phyloP scores from a whole-genome alignment of 2,113 vertebrate species.

The Leptosomus discolor region DNA sequence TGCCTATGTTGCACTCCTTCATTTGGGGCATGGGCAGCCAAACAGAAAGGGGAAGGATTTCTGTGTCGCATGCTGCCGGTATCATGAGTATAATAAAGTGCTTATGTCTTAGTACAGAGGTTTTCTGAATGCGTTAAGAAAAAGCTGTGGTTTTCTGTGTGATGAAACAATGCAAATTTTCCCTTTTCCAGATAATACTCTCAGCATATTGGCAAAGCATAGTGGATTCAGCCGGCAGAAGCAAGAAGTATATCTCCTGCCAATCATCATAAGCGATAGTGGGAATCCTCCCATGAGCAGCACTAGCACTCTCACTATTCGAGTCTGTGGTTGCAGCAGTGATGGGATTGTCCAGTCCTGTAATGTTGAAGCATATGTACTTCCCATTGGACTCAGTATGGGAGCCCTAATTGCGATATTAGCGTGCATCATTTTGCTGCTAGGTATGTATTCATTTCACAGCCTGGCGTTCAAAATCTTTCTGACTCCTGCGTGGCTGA shows the following conservation, averaged over 20 bases:
- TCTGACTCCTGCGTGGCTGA: neutral
- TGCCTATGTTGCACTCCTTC: rapidly evolving
- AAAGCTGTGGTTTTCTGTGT: neutral
- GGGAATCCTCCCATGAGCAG: slow-evolving; percentile 95
- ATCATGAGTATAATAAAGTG: neutral
- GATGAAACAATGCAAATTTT: neutral
- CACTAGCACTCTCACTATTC: slow-evolving; percentile 95
- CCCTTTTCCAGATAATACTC: slow-evolving; percentile 87
- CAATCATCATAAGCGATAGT: slow-evolving; percentile 93
- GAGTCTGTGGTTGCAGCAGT: slow-evolving; percentile 94
- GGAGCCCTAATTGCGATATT: slow-evolving; percentile 97
- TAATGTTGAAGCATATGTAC: slow-evolving; percentile 92
- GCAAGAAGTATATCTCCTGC: slow-evolving; percentile 94
- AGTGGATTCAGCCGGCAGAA: slow-evolving; percentile 93
- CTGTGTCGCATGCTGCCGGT: neutral
- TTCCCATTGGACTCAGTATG: slow-evolving; percentile 98
- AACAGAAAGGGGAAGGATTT: neutral
- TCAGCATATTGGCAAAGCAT: slow-evolving; percentile 93
- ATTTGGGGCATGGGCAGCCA: neutral
- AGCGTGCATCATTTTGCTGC: slow-evolving; percentile 92
- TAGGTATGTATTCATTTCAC: slow-evolving; percentile 80
- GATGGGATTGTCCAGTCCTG: slow-evolving; percentile 93
- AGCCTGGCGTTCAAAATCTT: neutral
- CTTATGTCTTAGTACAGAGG: neutral
- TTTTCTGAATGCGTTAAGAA: neutral